Evolutionary conservation across 2,113 vertebrate genomes (phyloP), one percentile per base, ranked within the genome.

Genomic region (Chionomys nivalis): DNA sequence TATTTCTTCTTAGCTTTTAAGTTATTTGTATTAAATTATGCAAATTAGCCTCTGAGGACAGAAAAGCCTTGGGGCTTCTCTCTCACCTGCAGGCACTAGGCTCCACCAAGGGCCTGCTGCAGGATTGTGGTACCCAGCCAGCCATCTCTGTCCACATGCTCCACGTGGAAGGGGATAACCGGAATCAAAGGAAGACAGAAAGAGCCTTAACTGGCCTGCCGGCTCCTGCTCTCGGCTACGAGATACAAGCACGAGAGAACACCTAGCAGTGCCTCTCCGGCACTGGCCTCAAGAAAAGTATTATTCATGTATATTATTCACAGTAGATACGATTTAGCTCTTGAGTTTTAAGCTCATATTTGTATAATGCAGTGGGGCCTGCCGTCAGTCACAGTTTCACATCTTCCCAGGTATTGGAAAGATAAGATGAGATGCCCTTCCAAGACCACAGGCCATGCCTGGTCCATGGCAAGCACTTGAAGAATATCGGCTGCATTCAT

Each of bases 281-380:
- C 98, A 97, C 98, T 97, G 97, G 96, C 98, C 96, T 98, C 98
- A 98, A 98, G 98, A 98, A 98, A 98, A 98, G 96, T 97, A 98
- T 98, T 97, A 97, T 98, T 98, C 97, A 96, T 97, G 98, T 98
- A 98, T 98, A 98, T 98, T 98, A 98, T 98, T 98, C 98, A 98
- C 28, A 66, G 1, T 96, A 98, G 97, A 98, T 98, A 89, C 96
- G 97, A 98, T 97, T 98, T 98, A 96, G 97, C 98, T 97, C 98
- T 97, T 97, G 98, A 92, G 97, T 98, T 73, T 98, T 28, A 98
- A 98, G 96, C 97, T 97, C 98, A 97, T 52, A 17, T 72, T 47
- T 65, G 24, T 39, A 61, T 21, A 42, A 1, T 63, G 49, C 36
- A 14, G 21, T 52, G 24, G 5, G 23, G 65, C 10, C 36, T 75